phyloP scores from a whole-genome alignment of 2,888 invertebrate species.

The Metacarcinus magister region DNA sequence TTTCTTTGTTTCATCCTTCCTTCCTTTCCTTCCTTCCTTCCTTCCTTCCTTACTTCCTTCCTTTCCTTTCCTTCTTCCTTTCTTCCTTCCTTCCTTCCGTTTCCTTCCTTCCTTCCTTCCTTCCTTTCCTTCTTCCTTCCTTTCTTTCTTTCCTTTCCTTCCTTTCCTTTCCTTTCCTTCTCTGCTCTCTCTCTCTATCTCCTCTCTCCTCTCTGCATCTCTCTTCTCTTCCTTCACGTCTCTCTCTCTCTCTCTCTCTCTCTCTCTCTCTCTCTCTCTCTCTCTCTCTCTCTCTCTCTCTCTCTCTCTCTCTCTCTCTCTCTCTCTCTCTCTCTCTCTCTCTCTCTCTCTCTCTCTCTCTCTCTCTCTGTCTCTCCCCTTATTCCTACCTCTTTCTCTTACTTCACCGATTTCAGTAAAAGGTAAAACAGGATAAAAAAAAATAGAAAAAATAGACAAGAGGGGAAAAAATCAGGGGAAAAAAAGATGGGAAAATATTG shows the following conservation, averaged over 20 bases:
- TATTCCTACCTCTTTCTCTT: too few relatives aligned
- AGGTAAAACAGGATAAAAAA: neutral
- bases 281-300: neutral
- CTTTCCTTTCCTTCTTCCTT: neutral
- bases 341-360: neutral
- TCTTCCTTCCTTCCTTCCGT: neutral
- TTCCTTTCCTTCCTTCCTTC: neutral
- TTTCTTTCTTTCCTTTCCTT: neutral
- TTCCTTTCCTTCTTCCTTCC: slow-evolving; percentile 29
- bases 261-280: neutral
- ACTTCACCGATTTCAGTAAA: neutral
- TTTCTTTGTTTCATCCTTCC: neutral
- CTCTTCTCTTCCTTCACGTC: neutral
- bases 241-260: slow-evolving; percentile 15
- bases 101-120: neutral
- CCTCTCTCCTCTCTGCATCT: neutral
- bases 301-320: slow-evolving; percentile 43
- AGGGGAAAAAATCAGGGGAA: neutral
- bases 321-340: slow-evolving; percentile 44
- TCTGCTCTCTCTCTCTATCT: neutral
- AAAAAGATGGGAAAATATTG: neutral
- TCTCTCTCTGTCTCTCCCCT: neutral
- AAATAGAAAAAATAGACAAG: neutral
- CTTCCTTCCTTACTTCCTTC: neutral
- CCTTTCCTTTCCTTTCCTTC: neutral